Evolutionary conservation across 2,888 invertebrate genomes (phyloP), one percentile per base, ranked within the genome.

Genomic region (Sarcophaga subvicina): DNA sequence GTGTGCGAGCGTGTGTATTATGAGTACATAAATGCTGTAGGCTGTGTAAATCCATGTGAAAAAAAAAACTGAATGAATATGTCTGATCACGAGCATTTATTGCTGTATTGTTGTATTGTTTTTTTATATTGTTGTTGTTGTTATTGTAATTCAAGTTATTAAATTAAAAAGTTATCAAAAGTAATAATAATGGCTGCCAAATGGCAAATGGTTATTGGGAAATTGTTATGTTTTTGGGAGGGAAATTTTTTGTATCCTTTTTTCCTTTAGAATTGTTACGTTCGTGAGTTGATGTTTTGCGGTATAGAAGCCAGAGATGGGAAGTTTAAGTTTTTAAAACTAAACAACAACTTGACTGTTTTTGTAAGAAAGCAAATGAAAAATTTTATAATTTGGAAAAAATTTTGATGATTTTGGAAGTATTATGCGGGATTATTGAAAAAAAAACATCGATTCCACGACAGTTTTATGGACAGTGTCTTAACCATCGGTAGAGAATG

Each of bases 161-260:
- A 87, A 84, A 87, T 87, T 87, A 87, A 84, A 87, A 87, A 84
- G 45, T 87, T 87, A 81, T 84, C 83, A 81, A 77, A 83, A 87
- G 78, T 87, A 87, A 81, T 83, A 37, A 37, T 37, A 37, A 84
- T 84, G 84, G 78, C 87, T 87, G 87, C 87, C 87, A 87, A 87
- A 87, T 20, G 81, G 66, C 81, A 81, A 86, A 37, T 83, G 77
- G 80, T 70, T 79, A 67, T 83, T 86, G 72, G 60, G 27, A 20
- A 77, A 77, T 77, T 77, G 70, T 4, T 75, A 59, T 71, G 47
- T 20, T 45, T 45, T 59, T 0, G 59, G 14, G 14, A 17, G 59
- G 17, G 14, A 45, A n/a, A 22, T 45, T 25, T 59, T n/a, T 67
- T 27, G 20, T 69, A 49, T 62, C 62, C 62, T 20, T 73, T 59